A percentile compares a stretch with the other conserved stretches of the same genome.
phyloP scores from a whole-genome alignment of 2,797 vertebrate species.

The Melanogrammus aeglefinus region DNA sequence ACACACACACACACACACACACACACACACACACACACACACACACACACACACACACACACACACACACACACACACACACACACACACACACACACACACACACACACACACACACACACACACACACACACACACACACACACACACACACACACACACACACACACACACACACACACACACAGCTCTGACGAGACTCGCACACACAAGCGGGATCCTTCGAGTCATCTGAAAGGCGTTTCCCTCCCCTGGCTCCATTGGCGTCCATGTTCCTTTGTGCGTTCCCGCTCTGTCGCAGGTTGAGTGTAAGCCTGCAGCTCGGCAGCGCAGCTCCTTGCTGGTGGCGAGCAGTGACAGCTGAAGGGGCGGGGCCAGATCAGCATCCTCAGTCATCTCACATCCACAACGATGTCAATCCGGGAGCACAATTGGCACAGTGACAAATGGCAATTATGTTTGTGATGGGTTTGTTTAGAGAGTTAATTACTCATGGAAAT shows the following conservation, averaged over 20 bases:
- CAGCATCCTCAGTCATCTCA: not conserved
- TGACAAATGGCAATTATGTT: not conserved
- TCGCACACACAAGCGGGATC: not conserved
- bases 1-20: not conserved
- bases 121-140: not conserved
- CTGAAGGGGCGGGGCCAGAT: not conserved
- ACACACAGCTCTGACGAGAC: not conserved
- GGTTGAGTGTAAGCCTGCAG: too few species aligned
- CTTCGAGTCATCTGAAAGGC: not conserved
- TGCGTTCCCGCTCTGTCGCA: too few species aligned
- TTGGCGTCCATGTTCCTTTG: not conserved
- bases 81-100: not conserved
- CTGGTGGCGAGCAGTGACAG: not conserved
- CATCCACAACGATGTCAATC: not conserved
- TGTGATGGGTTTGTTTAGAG: not conserved
- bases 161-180: conserved; percentile 5
- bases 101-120: not conserved
- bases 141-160: not conserved
- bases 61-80: not conserved
- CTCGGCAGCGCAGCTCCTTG: not conserved
- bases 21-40: not conserved
- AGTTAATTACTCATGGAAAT: not conserved
- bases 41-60: not conserved
- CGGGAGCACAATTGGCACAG: too few species aligned
- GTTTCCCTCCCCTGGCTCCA: not conserved